Percentiles rank a stretch among this genome's conserved stretches.
phyloP scores from a whole-genome alignment of 2,113 vertebrate genomes.

The Forbesichthys agassizii region DNA sequence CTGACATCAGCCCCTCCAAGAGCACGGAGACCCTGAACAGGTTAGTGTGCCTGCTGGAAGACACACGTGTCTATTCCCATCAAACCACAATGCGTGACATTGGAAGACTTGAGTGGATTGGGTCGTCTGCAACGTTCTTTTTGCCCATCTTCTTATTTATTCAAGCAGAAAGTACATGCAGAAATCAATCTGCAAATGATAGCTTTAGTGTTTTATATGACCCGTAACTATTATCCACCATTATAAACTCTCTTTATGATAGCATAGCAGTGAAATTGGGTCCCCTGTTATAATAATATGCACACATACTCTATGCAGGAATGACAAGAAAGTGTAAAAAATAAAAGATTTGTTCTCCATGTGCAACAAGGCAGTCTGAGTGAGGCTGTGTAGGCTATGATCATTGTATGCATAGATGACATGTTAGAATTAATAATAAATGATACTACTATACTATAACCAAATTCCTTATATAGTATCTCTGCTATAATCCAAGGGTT shows the following conservation, averaged over 20 bases:
- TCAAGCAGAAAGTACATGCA: too few relatives aligned
- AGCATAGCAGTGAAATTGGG: constrained; percentile 16
- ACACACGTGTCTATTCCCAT: neutral
- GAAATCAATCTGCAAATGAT: neutral
- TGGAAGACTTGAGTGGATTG: neutral
- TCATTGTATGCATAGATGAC: constrained; percentile 35
- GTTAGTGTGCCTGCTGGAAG: constrained; percentile 52
- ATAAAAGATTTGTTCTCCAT: neutral
- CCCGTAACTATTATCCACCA: constrained; percentile 5
- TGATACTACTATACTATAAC: constrained; percentile 1
- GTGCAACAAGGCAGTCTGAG: neutral
- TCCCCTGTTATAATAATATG: neutral
- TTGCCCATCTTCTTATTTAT: too few relatives aligned
- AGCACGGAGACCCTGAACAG: constrained; percentile 56
- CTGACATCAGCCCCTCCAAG: constrained; percentile 23
- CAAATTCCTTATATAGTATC: neutral
- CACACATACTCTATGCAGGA: neutral
- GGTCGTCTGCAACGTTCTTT: too few relatives aligned
- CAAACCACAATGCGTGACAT: neutral
- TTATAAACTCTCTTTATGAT: constrained; percentile 18
- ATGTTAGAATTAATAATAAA: too few relatives aligned
- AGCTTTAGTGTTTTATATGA: constrained; percentile 20
- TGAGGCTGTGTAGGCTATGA: constrained; percentile 22
- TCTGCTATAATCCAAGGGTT: too few relatives aligned
- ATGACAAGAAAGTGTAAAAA: neutral